Percentiles rank a stretch among this genome's conserved stretches.
Evolutionary conservation across 2,797 vertebrate genomes (phyloP).

Genomic region (Acomys russatus): DNA sequence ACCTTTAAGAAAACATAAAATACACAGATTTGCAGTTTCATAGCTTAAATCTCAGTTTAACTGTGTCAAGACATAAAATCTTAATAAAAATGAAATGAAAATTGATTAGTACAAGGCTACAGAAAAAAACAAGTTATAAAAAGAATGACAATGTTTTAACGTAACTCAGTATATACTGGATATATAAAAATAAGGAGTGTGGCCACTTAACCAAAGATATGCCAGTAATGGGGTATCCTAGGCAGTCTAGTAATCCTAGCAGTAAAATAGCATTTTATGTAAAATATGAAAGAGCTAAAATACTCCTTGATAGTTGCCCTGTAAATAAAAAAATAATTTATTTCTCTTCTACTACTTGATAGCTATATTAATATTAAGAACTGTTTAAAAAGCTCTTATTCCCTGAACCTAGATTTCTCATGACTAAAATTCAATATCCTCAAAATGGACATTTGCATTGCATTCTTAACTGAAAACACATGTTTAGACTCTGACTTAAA

Average conservation of each 20-base stretch:
- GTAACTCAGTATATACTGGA: neutral
- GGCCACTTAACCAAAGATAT: slow-evolving; percentile 11
- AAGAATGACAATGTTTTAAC: neutral
- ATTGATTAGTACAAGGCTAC: slow-evolving; percentile 24
- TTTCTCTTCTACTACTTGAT: slow-evolving; percentile 50
- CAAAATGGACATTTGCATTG: slow-evolving; percentile 29
- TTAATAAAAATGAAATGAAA: neutral
- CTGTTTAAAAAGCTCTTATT: slow-evolving; percentile 42
- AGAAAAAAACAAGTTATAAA: slow-evolving; percentile 19
- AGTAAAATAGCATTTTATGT: neutral
- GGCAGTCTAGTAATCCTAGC: neutral
- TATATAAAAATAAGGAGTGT: neutral
- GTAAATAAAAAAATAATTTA: neutral
- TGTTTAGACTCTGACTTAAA: slow-evolving; percentile 45
- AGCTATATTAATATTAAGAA: slow-evolving; percentile 55
- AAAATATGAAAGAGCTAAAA: slow-evolving; percentile 10
- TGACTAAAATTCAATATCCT: slow-evolving; percentile 60
- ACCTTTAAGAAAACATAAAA: slow-evolving; percentile 28
- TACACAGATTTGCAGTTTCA: neutral
- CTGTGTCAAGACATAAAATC: slow-evolving; percentile 18
- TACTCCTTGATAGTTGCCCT: neutral
- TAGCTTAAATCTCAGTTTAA: slow-evolving; percentile 19
- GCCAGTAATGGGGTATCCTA: neutral
- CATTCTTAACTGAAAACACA: slow-evolving; percentile 29
- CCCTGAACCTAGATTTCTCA: slow-evolving; percentile 12